Evolutionary conservation across 2,113 vertebrate genomes (phyloP), one percentile per base, ranked within the genome.

Genomic region (Maccullochella peelii): DNA sequence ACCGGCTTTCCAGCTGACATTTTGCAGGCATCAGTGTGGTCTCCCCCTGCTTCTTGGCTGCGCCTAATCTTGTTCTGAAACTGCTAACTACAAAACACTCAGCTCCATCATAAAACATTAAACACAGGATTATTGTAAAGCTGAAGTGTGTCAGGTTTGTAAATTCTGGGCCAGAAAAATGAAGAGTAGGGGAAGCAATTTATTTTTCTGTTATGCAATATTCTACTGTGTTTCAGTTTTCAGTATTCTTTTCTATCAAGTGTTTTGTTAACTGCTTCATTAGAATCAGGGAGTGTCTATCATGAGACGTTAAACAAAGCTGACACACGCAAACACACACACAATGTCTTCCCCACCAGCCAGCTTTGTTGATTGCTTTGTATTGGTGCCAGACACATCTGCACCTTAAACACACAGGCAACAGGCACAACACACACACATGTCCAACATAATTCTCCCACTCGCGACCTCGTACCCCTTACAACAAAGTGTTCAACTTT

Each of bases 371-470:
- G 70, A 83, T 85, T 79, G 42, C 52, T 59, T 76, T 86, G 91
- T 80, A 62, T 33, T 49, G 25, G 38, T 12, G 77, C 86, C 87
- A 89, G 79, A 84, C 80, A 86, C 81, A 89, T 88, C 83, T 86
- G 79, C 30, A 79, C 16, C 14, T 83, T 49, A 68, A 86, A 82
- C 50, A 63, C 79, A 79, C 79, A 61, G n/a, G n/a, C n/a, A n/a
- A n/a, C n/a, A n/a, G n/a, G n/a, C 40, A 76, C 67, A 75, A 70
- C 54, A 58, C 38, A 73, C 38, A 25, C n/a, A 36, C 33, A 4
- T n/a, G n/a, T 55, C 2, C 25, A 18, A 33, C 16, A n/a, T 2
- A 61, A 27, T 33, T 84, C 71, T 79, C 66, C 49, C 61, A 68
- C 70, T 71, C 25, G 20, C 8, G 0, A 49, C 23, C 55, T 25